Base-by-base conservation (phyloP, 2,797 vertebrate genomes). In the Centroberyx gerrardi region DNA sequence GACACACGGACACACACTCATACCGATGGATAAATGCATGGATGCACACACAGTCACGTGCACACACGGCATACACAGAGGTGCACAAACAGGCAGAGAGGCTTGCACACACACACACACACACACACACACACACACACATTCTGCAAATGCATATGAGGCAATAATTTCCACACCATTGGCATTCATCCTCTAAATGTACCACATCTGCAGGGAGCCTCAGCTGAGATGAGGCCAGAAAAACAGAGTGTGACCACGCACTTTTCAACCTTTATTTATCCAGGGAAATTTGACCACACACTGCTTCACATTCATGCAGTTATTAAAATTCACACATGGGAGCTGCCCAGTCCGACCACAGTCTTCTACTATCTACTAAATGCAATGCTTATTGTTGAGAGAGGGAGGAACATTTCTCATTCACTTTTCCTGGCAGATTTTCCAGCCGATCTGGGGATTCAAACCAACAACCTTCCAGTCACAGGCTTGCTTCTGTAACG, bases 101-200 rank as follows among this genome's bases (percentile, higher is more conserved):
- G 38, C 38, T 5, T 6, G 36, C 36, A 42, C 59, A 42, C n/a
- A 61, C 18, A 40, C 38, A 42, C 18, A 55, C 59, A 12, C 48
- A 4, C 5, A 44, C 42, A 8, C 42, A 5, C 38, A 6, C 38
- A 5, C 38, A 5, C 38, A 5, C 38, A 10, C 38, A 6, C 38
- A 6, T 10, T 40, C 38, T 40, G 10, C 5, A 40, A 40, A 40
- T 40, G 38, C 10, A 49, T n/a, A 49, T n/a, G 4, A 5, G 55
- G 9, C 46, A 48, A 46, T 76, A 15, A 22, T 38, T 77, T 80
- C 77, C 54, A 66, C 62, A 38, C 31, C 28, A 9, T 8, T 54
- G 54, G 63, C 38, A 17, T 68, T 8, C 48, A 15, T 62, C 42
- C 49, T 54, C 27, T 42, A 8, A 40, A 59, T 51, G 29, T 0